Base-by-base conservation (phyloP, 2,888 invertebrate genomes). In the Euzetes globulus region DNA sequence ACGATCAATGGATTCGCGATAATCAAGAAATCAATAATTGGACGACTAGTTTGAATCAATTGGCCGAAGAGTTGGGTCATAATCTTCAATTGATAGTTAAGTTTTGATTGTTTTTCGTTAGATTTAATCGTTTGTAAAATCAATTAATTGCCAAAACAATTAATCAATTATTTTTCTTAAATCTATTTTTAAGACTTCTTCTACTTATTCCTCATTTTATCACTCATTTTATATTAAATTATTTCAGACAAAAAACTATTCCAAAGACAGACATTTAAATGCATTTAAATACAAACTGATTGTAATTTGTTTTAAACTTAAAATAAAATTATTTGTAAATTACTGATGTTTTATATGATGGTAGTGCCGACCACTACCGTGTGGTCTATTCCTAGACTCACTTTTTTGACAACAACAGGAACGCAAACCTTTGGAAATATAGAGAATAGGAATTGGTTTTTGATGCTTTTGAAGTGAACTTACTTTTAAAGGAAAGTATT, bases 401-500 rank as follows among this genome's bases (percentile, higher is more conserved):
- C 87, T 80, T 90, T 87, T 47, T 86, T 81, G 0, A 91, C 91
- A 80, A 87, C 85, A 0, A 90, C 92, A 72, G 92, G 91, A 17
- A 96, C 83, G 0, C 90, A 85, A 17, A 88, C 86, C 86, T 87
- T 6, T 5, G 2, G 4, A 19, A 52, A 1, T n/a, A 19, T 47
- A 47, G 13, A 78, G n/a, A 11, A 5, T 47, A 45, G 60, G n/a
- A 73, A 15, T 19, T n/a, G 78, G 79, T 55, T 76, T 50, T 73
- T n/a, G n/a, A n/a, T n/a, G n/a, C 52, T 29, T 45, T 47, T 58
- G 47, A 37, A 50, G 41, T 55, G 52, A 52, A 60, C 79, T 80
- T 81, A 88, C 91, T 86, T 90, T 91, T 27, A 93, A 85, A 1
- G 96, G 96, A 81, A 95, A 96, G 83, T 86, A 89, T 81, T 96